These are phyloP conservation scores for Amiota mariae DNA, from an alignment of 2,888 invertebrate genomes.

Conservation along the genomic window DNA sequence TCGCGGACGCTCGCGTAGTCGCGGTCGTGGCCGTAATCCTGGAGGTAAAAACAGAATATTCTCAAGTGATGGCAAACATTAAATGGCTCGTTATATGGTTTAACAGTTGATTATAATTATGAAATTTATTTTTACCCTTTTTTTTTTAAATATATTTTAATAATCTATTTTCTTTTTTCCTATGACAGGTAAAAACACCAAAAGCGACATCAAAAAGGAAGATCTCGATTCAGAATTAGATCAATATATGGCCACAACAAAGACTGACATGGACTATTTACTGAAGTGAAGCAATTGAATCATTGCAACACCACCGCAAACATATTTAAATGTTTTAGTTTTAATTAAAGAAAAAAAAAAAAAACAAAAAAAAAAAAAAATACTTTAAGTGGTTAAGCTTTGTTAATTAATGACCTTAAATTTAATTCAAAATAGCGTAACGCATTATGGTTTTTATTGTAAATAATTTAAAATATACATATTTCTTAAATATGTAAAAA, in stretches of 20 bases:
- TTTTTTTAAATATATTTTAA: background rate
- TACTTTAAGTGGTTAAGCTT: background rate
- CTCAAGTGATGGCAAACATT: too few relatives aligned
- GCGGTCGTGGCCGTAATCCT: constrained; percentile 57
- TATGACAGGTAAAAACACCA: constrained; percentile 53
- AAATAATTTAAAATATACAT: too few relatives aligned
- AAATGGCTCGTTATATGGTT: background rate
- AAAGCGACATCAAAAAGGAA: constrained; percentile 74
- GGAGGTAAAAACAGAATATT: constrained; percentile 65
- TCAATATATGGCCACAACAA: constrained; percentile 82
- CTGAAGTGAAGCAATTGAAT: constrained; percentile 53
- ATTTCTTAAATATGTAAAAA: too few relatives aligned
- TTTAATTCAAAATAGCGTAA: too few relatives aligned
- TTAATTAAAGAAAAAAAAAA: background rate
- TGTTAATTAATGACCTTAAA: background rate
- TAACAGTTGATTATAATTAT: background rate
- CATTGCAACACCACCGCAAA: constrained; percentile 52
- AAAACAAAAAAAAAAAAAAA: background rate
- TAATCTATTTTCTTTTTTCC: constrained; percentile 33
- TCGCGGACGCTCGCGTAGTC: constrained; percentile 66
- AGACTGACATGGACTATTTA: constrained; percentile 70
- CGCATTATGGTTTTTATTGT: background rate
- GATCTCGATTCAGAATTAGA: constrained; percentile 82
- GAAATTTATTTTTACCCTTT: constrained; percentile 9
- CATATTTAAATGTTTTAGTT: background rate